Percentiles rank a stretch among this genome's conserved stretches.
These are phyloP conservation scores for Nephrotoma flavescens DNA, from an alignment of 2,888 invertebrate genomes.

Conservation along the genomic window DNA sequence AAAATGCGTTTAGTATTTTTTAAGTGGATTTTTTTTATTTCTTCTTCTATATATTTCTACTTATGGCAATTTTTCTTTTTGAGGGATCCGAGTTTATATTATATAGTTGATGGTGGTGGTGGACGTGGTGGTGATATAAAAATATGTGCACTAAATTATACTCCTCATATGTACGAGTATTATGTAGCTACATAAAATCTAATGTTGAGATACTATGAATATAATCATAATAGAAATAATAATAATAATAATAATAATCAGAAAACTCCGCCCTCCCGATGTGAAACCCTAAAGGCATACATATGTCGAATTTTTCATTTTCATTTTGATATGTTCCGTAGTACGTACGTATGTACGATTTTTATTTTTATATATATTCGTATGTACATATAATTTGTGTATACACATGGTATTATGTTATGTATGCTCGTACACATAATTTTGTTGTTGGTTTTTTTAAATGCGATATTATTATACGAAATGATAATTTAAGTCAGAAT, in stretches of 20 bases:
- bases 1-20: not conserved
- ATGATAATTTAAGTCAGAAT: not conserved
- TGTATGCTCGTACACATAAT: not conserved
- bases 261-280: conserved; percentile 2
- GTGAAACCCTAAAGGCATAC: not conserved
- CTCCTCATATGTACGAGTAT: not conserved
- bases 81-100: not conserved
- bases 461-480: not conserved
- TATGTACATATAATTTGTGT: not conserved
- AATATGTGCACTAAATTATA: not conserved
- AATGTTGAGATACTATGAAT: not conserved
- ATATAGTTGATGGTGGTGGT: not conserved
- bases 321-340: not conserved
- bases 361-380: not conserved
- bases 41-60: not conserved
- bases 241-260: not conserved
- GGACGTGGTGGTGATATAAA: not conserved
- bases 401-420: not conserved
- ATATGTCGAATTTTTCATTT: conserved; percentile 1
- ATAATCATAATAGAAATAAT: not conserved
- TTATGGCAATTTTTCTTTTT: not conserved
- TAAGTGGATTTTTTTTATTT: not conserved
- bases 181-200: not conserved
- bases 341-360: not conserved
- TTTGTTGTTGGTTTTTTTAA: not conserved